A percentile compares a stretch with the other conserved stretches of the same genome.
Evolutionary conservation across 2,888 invertebrate species (phyloP).

Genomic region (Habroteleia sp.): DNA sequence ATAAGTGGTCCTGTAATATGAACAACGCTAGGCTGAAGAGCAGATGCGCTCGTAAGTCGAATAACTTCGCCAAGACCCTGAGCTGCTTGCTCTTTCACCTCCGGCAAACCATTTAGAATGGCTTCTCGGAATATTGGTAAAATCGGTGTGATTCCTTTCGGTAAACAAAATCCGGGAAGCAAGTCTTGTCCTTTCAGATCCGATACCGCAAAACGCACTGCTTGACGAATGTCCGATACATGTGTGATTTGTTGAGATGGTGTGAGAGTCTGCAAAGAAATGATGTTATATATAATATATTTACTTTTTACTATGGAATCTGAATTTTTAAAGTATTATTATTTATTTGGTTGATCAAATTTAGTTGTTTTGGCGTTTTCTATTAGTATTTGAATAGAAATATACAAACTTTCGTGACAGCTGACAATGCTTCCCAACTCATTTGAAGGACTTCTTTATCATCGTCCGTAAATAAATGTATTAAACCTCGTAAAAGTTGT

Average conservation of each 20-base stretch:
- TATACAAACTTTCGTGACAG: slow-evolving; percentile 88
- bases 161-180: slow-evolving; percentile 95
- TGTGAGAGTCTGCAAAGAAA: slow-evolving; percentile 86
- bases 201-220: slow-evolving; percentile 93
- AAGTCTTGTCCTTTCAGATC: slow-evolving; percentile 90
- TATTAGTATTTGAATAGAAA: neutral
- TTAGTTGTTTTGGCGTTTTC: too few species aligned
- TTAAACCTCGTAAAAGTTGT: slow-evolving; percentile 92
- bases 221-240: slow-evolving; percentile 94
- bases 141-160: slow-evolving; percentile 96
- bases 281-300: too few species aligned
- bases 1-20: slow-evolving; percentile 99
- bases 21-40: slow-evolving; percentile 96
- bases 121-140: slow-evolving; percentile 98
- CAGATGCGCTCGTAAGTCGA: slow-evolving; percentile 90
- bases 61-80: slow-evolving; percentile 92
- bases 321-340: too few species aligned
- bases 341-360: too few species aligned
- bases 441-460: slow-evolving; percentile 91
- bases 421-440: slow-evolving; percentile 95
- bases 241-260: slow-evolving; percentile 91
- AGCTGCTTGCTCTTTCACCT: slow-evolving; percentile 97
- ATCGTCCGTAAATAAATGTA: slow-evolving; percentile 90
- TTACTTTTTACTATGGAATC: too few species aligned
- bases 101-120: slow-evolving; percentile 96